Conservation (phyloP, 2,113 vertebrate genomes). For the Passer domesticus region DNA sequence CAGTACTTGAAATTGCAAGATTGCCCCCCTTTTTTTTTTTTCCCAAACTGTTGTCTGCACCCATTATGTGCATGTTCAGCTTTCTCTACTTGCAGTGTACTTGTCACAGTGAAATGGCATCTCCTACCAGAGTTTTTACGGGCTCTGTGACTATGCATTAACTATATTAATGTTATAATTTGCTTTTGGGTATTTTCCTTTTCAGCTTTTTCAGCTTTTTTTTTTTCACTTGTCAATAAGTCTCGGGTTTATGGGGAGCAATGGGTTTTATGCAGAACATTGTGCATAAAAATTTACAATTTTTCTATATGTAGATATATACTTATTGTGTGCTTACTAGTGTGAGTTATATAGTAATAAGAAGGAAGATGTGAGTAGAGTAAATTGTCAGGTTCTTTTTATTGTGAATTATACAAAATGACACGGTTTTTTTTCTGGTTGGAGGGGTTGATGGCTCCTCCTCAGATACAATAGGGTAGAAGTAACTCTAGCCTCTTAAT, state of each 20-base stretch:
- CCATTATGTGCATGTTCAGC: background rate
- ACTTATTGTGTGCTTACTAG: background rate
- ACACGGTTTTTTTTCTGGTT: background rate
- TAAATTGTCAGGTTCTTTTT: background rate
- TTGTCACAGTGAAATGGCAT: background rate
- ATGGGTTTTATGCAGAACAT: rapidly evolving
- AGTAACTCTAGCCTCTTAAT: background rate
- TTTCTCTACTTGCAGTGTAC: background rate
- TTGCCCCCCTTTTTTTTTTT: background rate
- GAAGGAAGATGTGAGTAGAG: background rate
- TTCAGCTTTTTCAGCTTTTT: background rate
- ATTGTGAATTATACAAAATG: background rate
- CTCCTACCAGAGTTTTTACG: background rate
- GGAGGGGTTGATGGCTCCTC: background rate
- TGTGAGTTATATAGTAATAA: background rate
- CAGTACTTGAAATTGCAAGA: background rate
- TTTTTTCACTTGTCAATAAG: background rate
- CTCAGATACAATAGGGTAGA: background rate
- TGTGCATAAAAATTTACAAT: background rate
- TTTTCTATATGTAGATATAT: background rate
- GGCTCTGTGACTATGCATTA: background rate
- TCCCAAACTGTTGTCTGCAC: background rate
- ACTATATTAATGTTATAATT: background rate
- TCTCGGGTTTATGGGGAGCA: background rate
- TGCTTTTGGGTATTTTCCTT: background rate